Base-by-base conservation (phyloP, 2,888 invertebrate species). In the Platypus cylindrus region DNA sequence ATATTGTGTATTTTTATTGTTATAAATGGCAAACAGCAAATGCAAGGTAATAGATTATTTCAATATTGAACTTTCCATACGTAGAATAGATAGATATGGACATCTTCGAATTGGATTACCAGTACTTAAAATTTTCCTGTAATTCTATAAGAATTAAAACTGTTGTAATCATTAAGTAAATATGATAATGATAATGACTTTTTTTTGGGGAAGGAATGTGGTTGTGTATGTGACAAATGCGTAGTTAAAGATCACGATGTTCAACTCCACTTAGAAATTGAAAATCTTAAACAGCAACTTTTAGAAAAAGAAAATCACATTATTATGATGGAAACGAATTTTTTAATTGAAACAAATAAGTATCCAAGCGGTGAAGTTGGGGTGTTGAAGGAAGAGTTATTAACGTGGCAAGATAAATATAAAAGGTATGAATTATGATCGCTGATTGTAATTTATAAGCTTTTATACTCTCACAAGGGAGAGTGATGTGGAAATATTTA, bases 331-430 rank as follows among this genome's bases (percentile, higher is more conserved):
- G 90, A 91, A 62, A 78, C 80, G 2, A 86, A 84, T 57, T 83
- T 86, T 59, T 65, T 86, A 42, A 80, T 80, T 51, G 81, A 83
- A 54, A 56, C 60, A 3, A 55, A 60, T 41, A 60, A 60, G 36
- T 59, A 52, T 47, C 60, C 61, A 3, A 78, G 78, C 34, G 78
- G 83, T 30, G 78, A 81, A 51, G 70, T 81, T 54, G 76, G 77
- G 17, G 78, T 83, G 38, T 67, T 87, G 36, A 78, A 81, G 51
- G 89, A 89, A 46, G 87, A 90, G 59, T 65, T 90, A 35, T 64
- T 75, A 32, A 81, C 84, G 48, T 89, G 90, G 81, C 78, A 87
- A 58, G 93, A 93, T 56, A 89, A 93, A 67, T 91, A 91, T 67
- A 84, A 84, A 59, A 76, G 83, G 83, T 76, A 43, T 30, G 11